These are phyloP conservation scores for Nycticryphes semicollaris DNA, from an alignment of 2,113 vertebrate species.

Conservation along the genomic window DNA sequence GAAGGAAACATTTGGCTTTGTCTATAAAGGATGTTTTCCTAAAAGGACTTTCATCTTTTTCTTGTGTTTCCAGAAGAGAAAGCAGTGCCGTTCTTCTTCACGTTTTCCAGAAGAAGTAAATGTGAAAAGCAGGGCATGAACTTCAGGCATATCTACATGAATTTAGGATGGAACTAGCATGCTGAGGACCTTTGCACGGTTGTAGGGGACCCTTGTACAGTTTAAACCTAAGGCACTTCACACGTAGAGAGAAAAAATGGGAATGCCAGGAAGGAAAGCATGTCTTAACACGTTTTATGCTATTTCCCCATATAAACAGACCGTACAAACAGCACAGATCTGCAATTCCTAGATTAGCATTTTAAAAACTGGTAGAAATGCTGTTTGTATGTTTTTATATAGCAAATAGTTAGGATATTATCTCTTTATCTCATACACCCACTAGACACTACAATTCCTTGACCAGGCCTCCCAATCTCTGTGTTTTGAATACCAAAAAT, in stretches of 20 bases:
- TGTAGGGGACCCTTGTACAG: background rate
- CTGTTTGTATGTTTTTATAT: background rate
- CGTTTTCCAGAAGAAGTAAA: background rate
- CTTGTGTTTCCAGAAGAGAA: background rate
- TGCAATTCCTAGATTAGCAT: background rate
- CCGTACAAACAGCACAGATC: background rate
- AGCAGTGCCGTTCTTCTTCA: fast-evolving
- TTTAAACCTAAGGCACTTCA: background rate
- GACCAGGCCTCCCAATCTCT: background rate
- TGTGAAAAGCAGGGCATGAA: background rate
- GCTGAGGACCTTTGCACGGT: background rate
- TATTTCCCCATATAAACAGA: background rate
- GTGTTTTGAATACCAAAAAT: background rate
- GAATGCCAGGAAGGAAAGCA: background rate
- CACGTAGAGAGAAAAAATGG: background rate
- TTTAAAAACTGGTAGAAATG: background rate
- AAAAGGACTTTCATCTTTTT: background rate
- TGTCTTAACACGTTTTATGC: background rate
- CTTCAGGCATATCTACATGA: background rate
- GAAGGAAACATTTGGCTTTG: background rate
- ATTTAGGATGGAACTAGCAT: background rate
- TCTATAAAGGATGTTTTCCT: background rate
- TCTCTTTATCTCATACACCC: background rate
- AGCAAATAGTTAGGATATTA: background rate
- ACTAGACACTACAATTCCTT: background rate